Conservation (phyloP, 2,888 invertebrate species). For the Eupithecia dodoneata region DNA sequence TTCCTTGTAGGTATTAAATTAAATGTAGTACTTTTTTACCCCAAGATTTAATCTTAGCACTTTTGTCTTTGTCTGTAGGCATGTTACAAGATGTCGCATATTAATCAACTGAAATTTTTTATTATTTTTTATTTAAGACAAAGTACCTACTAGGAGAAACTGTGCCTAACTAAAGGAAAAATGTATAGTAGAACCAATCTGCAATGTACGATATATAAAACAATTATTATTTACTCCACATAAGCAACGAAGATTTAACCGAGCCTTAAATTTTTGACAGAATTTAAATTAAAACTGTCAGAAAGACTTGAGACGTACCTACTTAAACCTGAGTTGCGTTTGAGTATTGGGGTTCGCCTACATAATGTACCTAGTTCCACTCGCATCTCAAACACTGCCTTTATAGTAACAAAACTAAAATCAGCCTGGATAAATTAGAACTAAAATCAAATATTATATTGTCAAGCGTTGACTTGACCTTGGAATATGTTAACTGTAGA, state of each 20-base stretch:
- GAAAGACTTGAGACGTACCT: not conserved
- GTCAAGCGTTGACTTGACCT: not conserved
- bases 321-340: not conserved
- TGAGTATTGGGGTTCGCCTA: not conserved
- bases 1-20: not conserved
- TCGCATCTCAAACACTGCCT: not conserved
- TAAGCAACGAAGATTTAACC: no score
- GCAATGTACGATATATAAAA: not conserved
- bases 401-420: not conserved
- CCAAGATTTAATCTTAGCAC: conserved; percentile 1
- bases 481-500: not conserved
- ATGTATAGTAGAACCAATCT: not conserved
- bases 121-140: conserved; percentile 3
- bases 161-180: not conserved
- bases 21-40: not conserved
- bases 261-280: no score
- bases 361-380: not conserved
- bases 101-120: conserved; percentile 21
- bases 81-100: conserved; percentile 18
- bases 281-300: not conserved
- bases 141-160: not conserved
- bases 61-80: conserved; percentile 21
- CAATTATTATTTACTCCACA: not conserved
- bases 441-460: not conserved
- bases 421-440: not conserved